Conservation (phyloP, 2,888 invertebrate genomes). For the Mythimna vitellina region DNA sequence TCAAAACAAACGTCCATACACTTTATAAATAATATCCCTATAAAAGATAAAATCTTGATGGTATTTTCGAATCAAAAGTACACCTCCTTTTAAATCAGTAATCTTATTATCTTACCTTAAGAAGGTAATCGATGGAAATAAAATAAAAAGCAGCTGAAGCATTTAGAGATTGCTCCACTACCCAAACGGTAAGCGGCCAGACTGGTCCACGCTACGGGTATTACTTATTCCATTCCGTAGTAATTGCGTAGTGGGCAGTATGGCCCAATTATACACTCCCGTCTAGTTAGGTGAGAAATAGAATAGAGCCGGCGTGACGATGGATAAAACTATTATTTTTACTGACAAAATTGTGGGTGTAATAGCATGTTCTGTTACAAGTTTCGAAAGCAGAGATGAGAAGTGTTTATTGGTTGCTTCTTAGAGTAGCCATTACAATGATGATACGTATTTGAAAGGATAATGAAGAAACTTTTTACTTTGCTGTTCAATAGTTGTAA, state of each 20-base stretch:
- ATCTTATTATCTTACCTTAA: constrained; percentile 50
- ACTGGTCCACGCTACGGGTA: constrained; percentile 63
- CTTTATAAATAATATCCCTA: constrained; percentile 15
- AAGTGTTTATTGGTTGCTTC: constrained; percentile 53
- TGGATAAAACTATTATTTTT: constrained; percentile 58
- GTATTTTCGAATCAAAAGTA: constrained; percentile 35
- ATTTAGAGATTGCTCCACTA: constrained; percentile 62
- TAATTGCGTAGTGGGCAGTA: constrained; percentile 73
- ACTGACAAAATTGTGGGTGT: constrained; percentile 58
- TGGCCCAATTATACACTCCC: constrained; percentile 74
- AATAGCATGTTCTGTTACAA: constrained; percentile 55
- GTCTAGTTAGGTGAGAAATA: constrained; percentile 72
- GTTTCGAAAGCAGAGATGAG: constrained; percentile 45
- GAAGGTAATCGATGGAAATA: constrained; percentile 49
- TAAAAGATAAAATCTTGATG: constrained; percentile 6
- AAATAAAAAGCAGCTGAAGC: constrained; percentile 40
- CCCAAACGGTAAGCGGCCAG: constrained; percentile 61
- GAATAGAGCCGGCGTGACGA: constrained; percentile 56
- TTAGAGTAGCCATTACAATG: constrained; percentile 38
- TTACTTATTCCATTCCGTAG: constrained; percentile 75
- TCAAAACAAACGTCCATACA: constrained; percentile 15
- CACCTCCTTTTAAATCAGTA: constrained; percentile 64
- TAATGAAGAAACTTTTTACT: constrained; percentile 11
- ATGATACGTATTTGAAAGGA: constrained; percentile 25
- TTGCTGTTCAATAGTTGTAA: neutral